Conservation (phyloP, 1,140 invertebrate genomes). For the Melipona quadrifasciata region DNA sequence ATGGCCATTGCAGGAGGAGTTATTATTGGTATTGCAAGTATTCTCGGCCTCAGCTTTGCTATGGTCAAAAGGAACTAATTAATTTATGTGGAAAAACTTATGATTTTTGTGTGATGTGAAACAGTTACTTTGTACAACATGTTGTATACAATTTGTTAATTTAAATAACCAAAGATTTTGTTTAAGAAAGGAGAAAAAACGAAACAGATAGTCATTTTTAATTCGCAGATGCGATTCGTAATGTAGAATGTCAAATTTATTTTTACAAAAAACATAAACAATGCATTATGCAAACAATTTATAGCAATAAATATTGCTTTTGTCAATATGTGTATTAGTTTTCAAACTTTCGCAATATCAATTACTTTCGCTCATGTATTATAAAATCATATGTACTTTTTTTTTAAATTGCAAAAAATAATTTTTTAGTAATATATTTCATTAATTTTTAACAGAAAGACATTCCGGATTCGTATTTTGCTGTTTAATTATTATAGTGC, state of each 20-base stretch:
- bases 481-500: not conserved
- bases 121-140: slow-evolving; percentile 32
- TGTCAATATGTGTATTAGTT: slow-evolving; percentile 9
- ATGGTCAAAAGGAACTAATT: slow-evolving; percentile 85
- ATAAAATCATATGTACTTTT: slow-evolving; percentile 24
- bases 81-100: slow-evolving; percentile 6
- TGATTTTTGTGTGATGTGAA: slow-evolving; percentile 31
- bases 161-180: slow-evolving; percentile 8
- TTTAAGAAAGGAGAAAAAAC: not conserved
- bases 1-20: slow-evolving; percentile 93
- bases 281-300: not conserved
- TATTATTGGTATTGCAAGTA: slow-evolving; percentile 89
- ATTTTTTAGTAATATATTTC: slow-evolving; percentile 1
- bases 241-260: slow-evolving; percentile 6
- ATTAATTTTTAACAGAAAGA: slow-evolving; percentile 7
- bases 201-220: not conserved
- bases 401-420: not conserved
- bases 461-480: slow-evolving; percentile 25
- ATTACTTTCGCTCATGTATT: not conserved
- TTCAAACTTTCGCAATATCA: slow-evolving; percentile 1
- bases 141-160: slow-evolving; percentile 31
- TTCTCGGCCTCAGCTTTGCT: slow-evolving; percentile 90
- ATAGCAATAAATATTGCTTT: not conserved
- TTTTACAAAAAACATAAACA: not conserved
- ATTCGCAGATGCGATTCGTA: not conserved